These are phyloP conservation scores for Diachasmimorpha longicaudata DNA, from an alignment of 1,140 invertebrate genomes.

Conservation along the genomic window DNA sequence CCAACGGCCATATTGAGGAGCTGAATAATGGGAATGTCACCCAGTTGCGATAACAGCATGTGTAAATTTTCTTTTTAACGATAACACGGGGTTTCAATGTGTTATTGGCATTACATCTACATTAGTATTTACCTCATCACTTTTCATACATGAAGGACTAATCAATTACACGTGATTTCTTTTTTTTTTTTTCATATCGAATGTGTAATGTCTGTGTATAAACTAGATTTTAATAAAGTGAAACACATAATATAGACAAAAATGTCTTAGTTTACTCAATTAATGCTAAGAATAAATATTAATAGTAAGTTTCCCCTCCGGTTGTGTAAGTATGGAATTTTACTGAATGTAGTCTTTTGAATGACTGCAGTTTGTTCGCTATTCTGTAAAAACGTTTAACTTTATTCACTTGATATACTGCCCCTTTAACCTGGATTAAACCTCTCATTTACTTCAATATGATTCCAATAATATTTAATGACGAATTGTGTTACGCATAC, in stretches of 20 bases:
- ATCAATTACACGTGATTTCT: constrained; percentile 18
- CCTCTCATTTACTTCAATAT: no score
- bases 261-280: not conserved
- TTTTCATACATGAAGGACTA: constrained; percentile 36
- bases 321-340: no score
- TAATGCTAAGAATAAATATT: not conserved
- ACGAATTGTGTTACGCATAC: no score
- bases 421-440: no score
- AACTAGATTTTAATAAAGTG: constrained; percentile 40
- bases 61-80: constrained; percentile 7
- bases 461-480: no score
- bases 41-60: not conserved
- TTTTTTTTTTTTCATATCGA: constrained; percentile 30
- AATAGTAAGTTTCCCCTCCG: no score
- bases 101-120: not conserved
- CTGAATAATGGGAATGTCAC: constrained; percentile 13
- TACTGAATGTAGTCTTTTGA: no score
- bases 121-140: constrained; percentile 18
- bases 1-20: constrained; percentile 57
- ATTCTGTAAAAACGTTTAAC: no score
- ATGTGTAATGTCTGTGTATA: constrained; percentile 36
- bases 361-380: no score
- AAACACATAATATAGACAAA: constrained; percentile 17
- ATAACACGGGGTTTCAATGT: constrained; percentile 2
- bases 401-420: no score